Evolutionary conservation across 2,113 vertebrate genomes (phyloP), one percentile per base, ranked within the genome.

Genomic region (Desmodus rotundus): DNA sequence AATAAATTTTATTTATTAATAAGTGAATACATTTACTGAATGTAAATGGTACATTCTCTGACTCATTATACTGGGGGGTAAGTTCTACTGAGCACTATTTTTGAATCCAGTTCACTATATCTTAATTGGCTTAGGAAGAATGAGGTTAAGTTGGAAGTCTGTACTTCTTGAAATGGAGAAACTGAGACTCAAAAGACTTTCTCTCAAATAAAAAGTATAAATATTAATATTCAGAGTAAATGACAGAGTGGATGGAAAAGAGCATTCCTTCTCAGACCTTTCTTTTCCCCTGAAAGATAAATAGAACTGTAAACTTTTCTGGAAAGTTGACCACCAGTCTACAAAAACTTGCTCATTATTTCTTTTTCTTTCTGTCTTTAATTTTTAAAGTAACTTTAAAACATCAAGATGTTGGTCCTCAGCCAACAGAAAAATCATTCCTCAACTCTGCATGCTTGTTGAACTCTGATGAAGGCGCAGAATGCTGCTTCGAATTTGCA

Each of bases 371-470:
- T 56, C 68, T 93, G 19, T 77, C 72, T 96, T 91, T 91, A 88
- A 89, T 92, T 95, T 94, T 95, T 54, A 89, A 72, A 93, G n/a
- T 86, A 58, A 72, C 22, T 87, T 93, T 77, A 81, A 72, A 96
- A 63, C 87, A 95, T 92, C 72, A 82, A 94, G 93, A 86, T 82
- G 50, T 91, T 78, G 91, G 83, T 52, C 43, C 16, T 80, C 63
- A 65, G 89, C 86, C 95, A 95, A 41, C 9, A 72, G 54, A 52
- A 85, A 89, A 86, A 38, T 36, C 70, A 56, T 70, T 90, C 43
- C 73, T 45, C 4, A 3, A 33, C 26, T 61, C 67, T 82, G 67
- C 52, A 45, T 24, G 81, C 38, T 56, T 80, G 11, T 16, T 74
- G 63, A 88, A 68, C 50, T 52, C 67, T 41, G 50, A 77, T 47